Conservation (phyloP, 2,888 invertebrate genomes). For the Enoplolaimus lenunculus region DNA sequence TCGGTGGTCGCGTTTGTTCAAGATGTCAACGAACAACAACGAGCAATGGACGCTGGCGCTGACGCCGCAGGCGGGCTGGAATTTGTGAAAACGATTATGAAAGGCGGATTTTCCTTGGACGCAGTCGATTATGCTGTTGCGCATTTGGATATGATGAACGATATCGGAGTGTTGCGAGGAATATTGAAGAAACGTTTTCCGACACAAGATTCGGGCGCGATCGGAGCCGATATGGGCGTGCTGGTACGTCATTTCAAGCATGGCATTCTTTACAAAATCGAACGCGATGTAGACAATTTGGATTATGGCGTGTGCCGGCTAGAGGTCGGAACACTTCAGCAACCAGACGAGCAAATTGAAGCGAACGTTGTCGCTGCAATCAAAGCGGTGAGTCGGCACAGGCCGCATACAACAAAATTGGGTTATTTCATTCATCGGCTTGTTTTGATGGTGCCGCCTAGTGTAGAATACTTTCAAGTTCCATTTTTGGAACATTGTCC, state of each 20-base stretch:
- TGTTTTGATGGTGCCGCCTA: background rate
- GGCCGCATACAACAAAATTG: conserved; percentile 24
- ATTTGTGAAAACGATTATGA: conserved; percentile 49
- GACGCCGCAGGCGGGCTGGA: conserved; percentile 57
- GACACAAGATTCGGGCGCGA: conserved; percentile 51
- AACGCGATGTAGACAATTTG: conserved; percentile 53
- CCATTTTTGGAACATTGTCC: conserved; percentile 2
- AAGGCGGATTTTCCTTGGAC: conserved; percentile 35
- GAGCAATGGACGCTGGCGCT: conserved; percentile 58
- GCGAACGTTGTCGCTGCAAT: conserved; percentile 57
- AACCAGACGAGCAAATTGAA: conserved; percentile 52
- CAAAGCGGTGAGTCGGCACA: conserved; percentile 50
- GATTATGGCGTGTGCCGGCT: conserved; percentile 57
- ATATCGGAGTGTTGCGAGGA: conserved; percentile 60
- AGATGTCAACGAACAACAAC: conserved; percentile 47
- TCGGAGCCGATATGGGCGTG: conserved; percentile 53
- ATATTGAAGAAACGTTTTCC: conserved; percentile 64
- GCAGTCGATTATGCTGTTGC: conserved; percentile 63
- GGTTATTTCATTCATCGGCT: conserved; percentile 18
- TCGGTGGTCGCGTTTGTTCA: background rate
- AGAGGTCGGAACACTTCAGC: conserved; percentile 57
- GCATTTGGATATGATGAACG: conserved; percentile 63
- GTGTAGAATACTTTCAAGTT: background rate
- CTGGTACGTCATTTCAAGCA: conserved; percentile 54
- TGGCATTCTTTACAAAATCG: conserved; percentile 57